Evolutionary conservation across 2,888 invertebrate species (phyloP).

Genomic region (Octonoba sinensis): DNA sequence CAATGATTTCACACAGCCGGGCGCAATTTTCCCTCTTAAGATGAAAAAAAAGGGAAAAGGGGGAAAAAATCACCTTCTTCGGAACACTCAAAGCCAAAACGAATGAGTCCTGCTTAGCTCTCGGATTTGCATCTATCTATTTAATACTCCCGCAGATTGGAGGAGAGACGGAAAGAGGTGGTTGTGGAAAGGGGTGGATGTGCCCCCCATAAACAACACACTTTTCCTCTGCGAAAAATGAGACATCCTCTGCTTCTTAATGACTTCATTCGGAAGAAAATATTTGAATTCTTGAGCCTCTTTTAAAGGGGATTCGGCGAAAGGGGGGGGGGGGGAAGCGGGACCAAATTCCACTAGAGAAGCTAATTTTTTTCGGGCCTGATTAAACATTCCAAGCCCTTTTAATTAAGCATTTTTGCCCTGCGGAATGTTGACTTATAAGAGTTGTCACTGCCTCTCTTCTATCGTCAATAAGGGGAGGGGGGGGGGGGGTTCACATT

Average conservation of each 20-base stretch:
- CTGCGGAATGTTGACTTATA: conserved; percentile 59
- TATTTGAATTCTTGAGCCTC: conserved; percentile 50
- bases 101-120: background rate
- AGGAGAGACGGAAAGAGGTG: background rate
- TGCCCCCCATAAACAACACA: conserved; percentile 22
- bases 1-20: too few relatives aligned
- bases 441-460: conserved; percentile 40
- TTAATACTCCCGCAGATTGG: background rate
- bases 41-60: too few relatives aligned
- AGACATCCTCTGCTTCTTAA: conserved; percentile 39
- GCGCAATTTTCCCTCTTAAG: too few relatives aligned
- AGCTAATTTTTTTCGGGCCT: conserved; percentile 34
- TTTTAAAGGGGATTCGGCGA: conserved; percentile 15
- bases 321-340: conserved; percentile 20
- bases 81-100: background rate
- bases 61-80: too few relatives aligned
- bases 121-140: conserved; percentile 1
- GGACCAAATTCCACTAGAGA: conserved; percentile 43
- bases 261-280: conserved; percentile 50
- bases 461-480: conserved; percentile 53
- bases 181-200: background rate
- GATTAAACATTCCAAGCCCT: conserved; percentile 59
- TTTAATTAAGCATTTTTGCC: conserved; percentile 63
- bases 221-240: conserved; percentile 38
- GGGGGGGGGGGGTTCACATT: background rate